Evolutionary conservation across 2,797 vertebrate species (phyloP), one percentile per base, ranked within the genome.

Genomic region (Catostomus latipinnis): DNA sequence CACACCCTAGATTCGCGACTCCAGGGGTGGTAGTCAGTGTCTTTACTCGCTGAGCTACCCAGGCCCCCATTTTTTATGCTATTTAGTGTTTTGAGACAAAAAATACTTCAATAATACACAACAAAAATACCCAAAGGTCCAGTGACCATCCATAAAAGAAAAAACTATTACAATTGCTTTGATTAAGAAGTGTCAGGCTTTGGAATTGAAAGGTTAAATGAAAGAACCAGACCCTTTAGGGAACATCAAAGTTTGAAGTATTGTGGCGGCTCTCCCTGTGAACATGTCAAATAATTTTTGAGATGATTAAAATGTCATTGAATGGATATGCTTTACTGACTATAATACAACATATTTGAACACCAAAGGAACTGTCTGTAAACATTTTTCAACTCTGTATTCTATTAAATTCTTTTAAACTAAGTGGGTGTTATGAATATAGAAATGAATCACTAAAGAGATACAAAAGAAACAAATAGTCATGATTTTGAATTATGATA

Each of bases 301-400:
- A 34, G 50, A 80, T 54, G 63, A 80, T 61, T 68, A 53, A 61
- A 67, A 52, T 60, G 71, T 22, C 4, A 69, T 73, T 74, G 50
- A 68, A 46, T 74, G 63, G n/a, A 60, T 61, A 45, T 73, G 54
- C 18, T 56, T 67, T 58, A 9, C 71, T 74, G 34, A 57, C 48
- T 69, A 74, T 69, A 68, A 69, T 22, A 46, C 34, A 68, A 69
- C 46, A 52, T 52, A 10, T 68, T 61, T 45, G 22, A 52, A 50
- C 65, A 43, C 61, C 22, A 49, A 61, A 34, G 34, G 34, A 34
- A 34, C 34, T 34, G 34, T 34, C 34, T 34, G 34, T 34, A 34
- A 34, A 48, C 5, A 18, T 22, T 5, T n/a, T 60, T 73, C 34
- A 34, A 34, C 34, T 34, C 34, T 67, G 6, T 52, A 53, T 74